Base-by-base conservation (phyloP, 1,140 invertebrate genomes). In the Eurosta solidaginis region DNA sequence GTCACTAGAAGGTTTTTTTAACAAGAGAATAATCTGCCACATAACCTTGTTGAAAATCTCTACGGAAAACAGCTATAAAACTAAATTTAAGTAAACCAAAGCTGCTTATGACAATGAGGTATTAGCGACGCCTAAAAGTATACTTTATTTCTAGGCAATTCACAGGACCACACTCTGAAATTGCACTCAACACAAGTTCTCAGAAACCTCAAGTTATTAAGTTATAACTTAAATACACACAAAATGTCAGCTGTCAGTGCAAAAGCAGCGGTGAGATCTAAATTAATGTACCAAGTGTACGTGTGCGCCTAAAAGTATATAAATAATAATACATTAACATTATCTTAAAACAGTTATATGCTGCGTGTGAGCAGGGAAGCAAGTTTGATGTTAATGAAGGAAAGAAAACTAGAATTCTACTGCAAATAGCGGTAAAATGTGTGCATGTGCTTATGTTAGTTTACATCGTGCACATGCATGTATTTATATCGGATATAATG, bases 181-280 rank as follows among this genome's bases (percentile, higher is more conserved):
- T 42, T 20, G 1, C 45, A 17, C 7, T 47, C 6, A 12, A 47
- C 45, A 47, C 45, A 68, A 42, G 40, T 40, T 20, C 27, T 9
- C 6, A 1, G n/a, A n/a, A 36, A 40, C 59, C 33, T 0, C 29
- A n/a, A 27, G 7, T 22, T 36, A 40, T 20, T 22, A 17, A 3
- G 0, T 7, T 68, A 68, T 36, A 25, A 33, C n/a, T 1, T 49
- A 33, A 14, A 1, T 36, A 36, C 29, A n/a, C 27, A 1, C 1
- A 9, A 42, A 33, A 22, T 68, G 59, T 68, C 59, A 68, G 59
- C 59, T 68, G 59, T 68, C 59, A 68, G 59, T 68, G 59, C 40
- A 9, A 6, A 22, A 17, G 4, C 20, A 52, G 25, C 49, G 49
- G 3, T 27, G 4, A 36, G 20, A 36, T 36, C n/a, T 40, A n/a